Conservation (phyloP, 2,113 vertebrate genomes). For the Nymphicus hollandicus region DNA sequence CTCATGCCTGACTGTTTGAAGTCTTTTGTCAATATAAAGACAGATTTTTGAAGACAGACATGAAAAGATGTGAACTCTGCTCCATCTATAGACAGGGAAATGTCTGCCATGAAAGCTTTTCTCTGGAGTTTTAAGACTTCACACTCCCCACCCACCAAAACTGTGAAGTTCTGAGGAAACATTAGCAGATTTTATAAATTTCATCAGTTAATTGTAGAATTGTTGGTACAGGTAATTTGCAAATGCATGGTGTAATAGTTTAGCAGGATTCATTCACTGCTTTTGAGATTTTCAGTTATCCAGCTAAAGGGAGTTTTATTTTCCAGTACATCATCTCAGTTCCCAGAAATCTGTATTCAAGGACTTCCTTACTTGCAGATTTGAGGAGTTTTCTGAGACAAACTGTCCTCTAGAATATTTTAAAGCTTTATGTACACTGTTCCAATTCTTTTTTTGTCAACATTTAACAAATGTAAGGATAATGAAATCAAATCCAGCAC, state of each 20-base stretch:
- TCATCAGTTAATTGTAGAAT: background rate
- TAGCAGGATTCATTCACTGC: background rate
- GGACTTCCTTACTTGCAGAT: background rate
- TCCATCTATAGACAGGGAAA: background rate
- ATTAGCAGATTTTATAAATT: background rate
- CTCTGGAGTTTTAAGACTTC: background rate
- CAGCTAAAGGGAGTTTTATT: background rate
- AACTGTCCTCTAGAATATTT: background rate
- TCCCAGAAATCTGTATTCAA: background rate
- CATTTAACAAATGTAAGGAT: slow-evolving; percentile 9
- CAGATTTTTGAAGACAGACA: background rate
- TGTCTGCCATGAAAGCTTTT: background rate
- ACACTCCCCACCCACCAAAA: background rate
- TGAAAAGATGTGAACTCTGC: background rate
- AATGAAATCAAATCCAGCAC: slow-evolving; percentile 38
- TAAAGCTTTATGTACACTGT: background rate
- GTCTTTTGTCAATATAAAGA: background rate
- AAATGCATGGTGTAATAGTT: background rate
- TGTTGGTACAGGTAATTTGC: background rate
- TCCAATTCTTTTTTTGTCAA: background rate
- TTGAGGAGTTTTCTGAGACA: background rate
- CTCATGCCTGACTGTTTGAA: background rate
- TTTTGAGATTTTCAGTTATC: background rate
- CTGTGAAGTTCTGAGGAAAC: background rate
- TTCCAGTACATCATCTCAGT: background rate